Evolutionary conservation across 2,888 invertebrate species (phyloP).

Genomic region (Eurois occulta): DNA sequence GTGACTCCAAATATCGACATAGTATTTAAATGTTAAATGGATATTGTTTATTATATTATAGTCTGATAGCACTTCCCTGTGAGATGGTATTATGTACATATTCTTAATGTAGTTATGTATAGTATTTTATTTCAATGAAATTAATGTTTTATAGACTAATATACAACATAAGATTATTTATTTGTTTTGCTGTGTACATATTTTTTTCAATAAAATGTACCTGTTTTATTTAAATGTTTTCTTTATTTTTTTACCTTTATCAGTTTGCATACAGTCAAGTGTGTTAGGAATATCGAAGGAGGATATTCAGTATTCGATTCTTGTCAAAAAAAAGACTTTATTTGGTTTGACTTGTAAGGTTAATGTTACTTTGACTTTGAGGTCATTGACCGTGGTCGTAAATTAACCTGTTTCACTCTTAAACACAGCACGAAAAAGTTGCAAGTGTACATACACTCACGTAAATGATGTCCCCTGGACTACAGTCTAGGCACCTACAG

Average conservation of each 20-base stretch:
- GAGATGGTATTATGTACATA: slow-evolving; percentile 90
- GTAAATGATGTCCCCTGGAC: no score
- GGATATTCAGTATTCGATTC: not conserved
- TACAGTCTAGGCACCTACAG: no score
- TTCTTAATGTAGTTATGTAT: slow-evolving; percentile 89
- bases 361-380: not conserved
- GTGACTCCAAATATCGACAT: slow-evolving; percentile 86
- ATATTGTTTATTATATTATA: slow-evolving; percentile 88
- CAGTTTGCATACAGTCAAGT: not conserved
- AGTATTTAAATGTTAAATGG: slow-evolving; percentile 87
- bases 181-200: slow-evolving; percentile 91
- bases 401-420: not conserved
- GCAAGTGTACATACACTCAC: no score
- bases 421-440: not conserved
- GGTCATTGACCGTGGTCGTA: not conserved
- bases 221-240: slow-evolving; percentile 85
- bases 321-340: not conserved
- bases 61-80: slow-evolving; percentile 83
- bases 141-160: slow-evolving; percentile 91
- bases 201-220: slow-evolving; percentile 91
- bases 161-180: slow-evolving; percentile 91
- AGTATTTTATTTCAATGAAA: slow-evolving; percentile 90
- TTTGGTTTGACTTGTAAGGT: no score
- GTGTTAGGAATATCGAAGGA: not conserved
- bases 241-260: slow-evolving; percentile 29